Evolutionary conservation across 2,797 vertebrate species (phyloP).

Genomic region (Sciurus carolinensis): DNA sequence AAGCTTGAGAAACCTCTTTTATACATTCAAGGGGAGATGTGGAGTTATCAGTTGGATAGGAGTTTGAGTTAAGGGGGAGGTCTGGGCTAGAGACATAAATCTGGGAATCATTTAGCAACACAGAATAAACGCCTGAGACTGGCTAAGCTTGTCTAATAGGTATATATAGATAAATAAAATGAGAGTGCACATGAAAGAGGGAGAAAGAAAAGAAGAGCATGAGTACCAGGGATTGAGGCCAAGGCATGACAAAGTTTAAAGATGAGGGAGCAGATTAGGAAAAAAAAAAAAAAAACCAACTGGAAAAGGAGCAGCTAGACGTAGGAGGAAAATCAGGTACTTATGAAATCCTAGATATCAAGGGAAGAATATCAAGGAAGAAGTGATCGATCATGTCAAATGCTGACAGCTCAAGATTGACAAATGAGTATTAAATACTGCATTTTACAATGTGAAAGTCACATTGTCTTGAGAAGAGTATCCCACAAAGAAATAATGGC

Average conservation of each 20-base stretch:
- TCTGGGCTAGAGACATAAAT: conserved; percentile 6
- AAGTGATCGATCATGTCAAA: background rate
- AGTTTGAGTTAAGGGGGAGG: conserved; percentile 24
- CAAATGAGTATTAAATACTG: conserved; percentile 1
- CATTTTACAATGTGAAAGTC: background rate
- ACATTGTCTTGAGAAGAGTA: background rate
- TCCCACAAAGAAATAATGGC: background rate
- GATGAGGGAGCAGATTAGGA: background rate
- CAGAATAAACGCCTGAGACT: conserved; percentile 1
- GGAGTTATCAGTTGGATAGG: background rate
- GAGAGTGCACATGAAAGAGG: too few relatives aligned
- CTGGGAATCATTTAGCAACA: conserved; percentile 17
- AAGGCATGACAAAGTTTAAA: background rate
- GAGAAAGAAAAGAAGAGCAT: too few relatives aligned
- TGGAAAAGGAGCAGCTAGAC: background rate
- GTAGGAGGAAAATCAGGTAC: conserved; percentile 48
- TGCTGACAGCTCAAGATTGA: background rate
- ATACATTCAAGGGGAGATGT: background rate
- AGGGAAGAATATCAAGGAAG: conserved; percentile 43
- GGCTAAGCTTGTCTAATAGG: background rate
- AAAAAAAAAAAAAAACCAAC: background rate
- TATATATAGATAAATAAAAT: background rate
- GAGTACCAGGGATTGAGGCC: background rate
- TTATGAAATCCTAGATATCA: background rate
- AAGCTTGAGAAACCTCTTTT: conserved; percentile 38